Evolutionary conservation across 2,888 invertebrate genomes (phyloP), one percentile per base, ranked within the genome.

Genomic region (Ischnura elegans): DNA sequence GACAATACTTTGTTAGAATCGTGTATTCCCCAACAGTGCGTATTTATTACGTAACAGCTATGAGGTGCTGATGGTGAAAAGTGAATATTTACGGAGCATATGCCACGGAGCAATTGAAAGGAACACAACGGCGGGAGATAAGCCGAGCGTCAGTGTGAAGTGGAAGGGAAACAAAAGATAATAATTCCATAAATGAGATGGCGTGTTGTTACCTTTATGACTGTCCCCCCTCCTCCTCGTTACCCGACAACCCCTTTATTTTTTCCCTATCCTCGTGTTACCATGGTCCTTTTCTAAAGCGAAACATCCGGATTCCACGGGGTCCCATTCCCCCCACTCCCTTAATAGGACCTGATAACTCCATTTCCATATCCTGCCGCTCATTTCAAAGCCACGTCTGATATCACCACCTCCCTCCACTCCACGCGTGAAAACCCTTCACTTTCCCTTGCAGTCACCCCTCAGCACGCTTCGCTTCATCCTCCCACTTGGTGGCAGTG

Each of bases 101-200:
- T 90, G 61, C 61, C 25, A 25, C 21, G 4, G 87, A 36, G 76
- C 19, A 87, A 51, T 87, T 36, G 46, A 29, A 51, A 55, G 36
- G 19, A 55, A 47, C 2, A 19, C 21, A 42, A 87, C 51, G n/a
- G 55, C 36, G 25, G 61, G 55, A 43, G 90, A 61, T 61, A 42
- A 61, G 61, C 61, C 43, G 43, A 6, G 61, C 3, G 5, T n/a
- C 36, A 2, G 29, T 25, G 42, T 61, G 61, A 43, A 90, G 90
- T 55, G 90, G 61, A 90, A 55, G 55, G n/a, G 47, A 90, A 90
- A 90, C 90, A 90, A 90, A 90, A 43, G 61, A 87, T 87, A 87
- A 87, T 47, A 87, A 87, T 47, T 55, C 36, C 51, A 55, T 10
- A 36, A 43, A 90, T 90, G 90, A 51, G 87, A 29, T 21, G 16